Evolutionary conservation across 1,140 invertebrate species (phyloP), one percentile per base, ranked within the genome.

Genomic region (Brachionus rubens): DNA sequence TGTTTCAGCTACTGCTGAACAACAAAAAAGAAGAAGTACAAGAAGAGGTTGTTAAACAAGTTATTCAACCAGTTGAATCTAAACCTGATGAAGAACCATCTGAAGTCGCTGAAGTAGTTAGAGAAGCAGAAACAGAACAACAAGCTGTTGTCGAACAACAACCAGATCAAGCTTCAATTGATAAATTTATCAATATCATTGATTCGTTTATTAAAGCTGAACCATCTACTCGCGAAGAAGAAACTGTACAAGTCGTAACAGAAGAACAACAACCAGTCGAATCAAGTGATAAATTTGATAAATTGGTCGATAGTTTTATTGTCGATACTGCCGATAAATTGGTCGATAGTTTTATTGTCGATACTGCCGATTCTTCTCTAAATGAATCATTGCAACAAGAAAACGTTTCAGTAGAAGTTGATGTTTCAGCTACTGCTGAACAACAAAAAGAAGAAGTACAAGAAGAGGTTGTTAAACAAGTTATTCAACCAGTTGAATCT

Each of bases 301-400:
- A 59, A 33, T 33, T 59, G 26, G 30, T 59, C 28, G 54, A 30
- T 59, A 59, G 24, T 16, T 59, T 59, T n/a, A 59, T 59, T 59
- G 26, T 1, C 16, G 4, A 54, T 33, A 59, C 26, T 59, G 12
- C n/a, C n/a, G 26, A 54, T 12, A 21, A 54, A 26, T 26, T 54
- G 19, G 26, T 54, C 50, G 50, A 21, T 54, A 54, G 26, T 14
- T 54, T 54, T 26, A 54, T 54, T 54, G 19, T 0, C 9, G 1
- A 48, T 26, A 54, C 19, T 54, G 12, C n/a, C n/a, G n/a, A n/a
- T n/a, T n/a, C n/a, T n/a, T n/a, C n/a, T n/a, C n/a, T n/a, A n/a
- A n/a, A n/a, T n/a, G 19, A 24, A 24, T 48, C 24, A 21, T 2
- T 19, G 47, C 16, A 14, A 54, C 4, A 24, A 54, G 26, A 54